Evolutionary conservation across 1,140 invertebrate genomes (phyloP), one percentile per base, ranked within the genome.

Genomic region (Magallana angulata): DNA sequence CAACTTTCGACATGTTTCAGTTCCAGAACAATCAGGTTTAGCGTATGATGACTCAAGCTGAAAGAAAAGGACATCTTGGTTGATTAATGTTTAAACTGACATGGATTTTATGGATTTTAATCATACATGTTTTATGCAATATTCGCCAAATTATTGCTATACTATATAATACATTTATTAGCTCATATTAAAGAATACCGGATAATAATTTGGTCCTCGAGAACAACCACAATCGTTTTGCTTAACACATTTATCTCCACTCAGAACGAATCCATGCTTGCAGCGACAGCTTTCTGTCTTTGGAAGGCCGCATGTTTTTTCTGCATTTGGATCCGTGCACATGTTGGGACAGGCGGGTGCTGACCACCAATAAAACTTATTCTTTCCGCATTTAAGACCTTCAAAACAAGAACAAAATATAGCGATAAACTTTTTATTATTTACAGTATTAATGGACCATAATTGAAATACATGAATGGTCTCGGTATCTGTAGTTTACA

Each of bases 221-320:
- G 62, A 81, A 36, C 89, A 90, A 16, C 89, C 89, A 86, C 89
- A 90, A 59, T 88, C 24, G 14, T 56, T 36, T 24, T 1, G 8
- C 30, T 16, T 56, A 7, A 90, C 87, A 81, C 89, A 90, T 57
- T 48, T 71, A 12, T 85, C 87, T 62, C 85, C 84, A 62, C 89
- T 90, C 14, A 90, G 87, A 4, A 90, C 64, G 57, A 60, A 88
- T 5, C 89, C 89, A 48, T 88, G 58, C 24, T 83, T 85, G 58
- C 89, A 90, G 14, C 14, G 48, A n/a, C 89, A 90, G 48, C 81
- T 84, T 57, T 90, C 89, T 7, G 76, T 64, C 57, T 58, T 57
- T 57, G 82, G 80, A 11, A 71, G 57, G 12, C 24, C n/a, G 59
- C 86, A 90, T 6, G 16, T 36, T 7, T n/a, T 7, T 48, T 64